Conservation (phyloP, 2,797 vertebrate species). For the Antennarius maculatus region DNA sequence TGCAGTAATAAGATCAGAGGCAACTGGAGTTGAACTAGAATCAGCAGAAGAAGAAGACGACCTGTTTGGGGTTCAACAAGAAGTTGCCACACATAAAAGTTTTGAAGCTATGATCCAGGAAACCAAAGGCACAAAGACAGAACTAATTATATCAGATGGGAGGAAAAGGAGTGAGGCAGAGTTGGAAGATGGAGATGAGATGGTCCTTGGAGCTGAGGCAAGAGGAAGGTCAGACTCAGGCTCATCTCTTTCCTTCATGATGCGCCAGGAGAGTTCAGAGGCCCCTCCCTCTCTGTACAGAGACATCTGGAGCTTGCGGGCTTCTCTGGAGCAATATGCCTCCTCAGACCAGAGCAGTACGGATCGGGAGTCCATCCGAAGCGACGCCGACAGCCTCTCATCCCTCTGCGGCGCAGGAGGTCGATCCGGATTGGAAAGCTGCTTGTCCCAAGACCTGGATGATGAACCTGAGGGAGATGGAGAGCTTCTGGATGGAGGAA, state of each 20-base stretch:
- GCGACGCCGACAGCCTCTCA: constrained; percentile 89
- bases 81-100: constrained; percentile 20
- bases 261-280: constrained; percentile 76
- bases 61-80: constrained; percentile 50
- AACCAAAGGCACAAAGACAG: constrained; percentile 17
- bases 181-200: constrained; percentile 59
- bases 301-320: constrained; percentile 96
- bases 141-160: constrained; percentile 3
- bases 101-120: constrained; percentile 34
- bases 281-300: constrained; percentile 84
- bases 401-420: constrained; percentile 79
- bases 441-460: constrained; percentile 85
- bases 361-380: constrained; percentile 92
- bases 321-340: constrained; percentile 92
- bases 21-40: neutral
- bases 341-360: constrained; percentile 93
- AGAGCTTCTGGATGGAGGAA: constrained; percentile 42
- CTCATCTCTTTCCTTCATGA: constrained; percentile 59
- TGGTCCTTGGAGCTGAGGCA: constrained; percentile 50
- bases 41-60: constrained; percentile 51
- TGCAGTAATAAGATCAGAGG: constrained; percentile 15
- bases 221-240: constrained; percentile 58
- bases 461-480: constrained; percentile 80
- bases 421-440: constrained; percentile 69
- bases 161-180: constrained; percentile 47